A percentile compares a stretch with the other conserved stretches of the same genome.
Evolutionary conservation across 53 echinoderm and acorn worm species (phyloP).

Genomic region (Mesocentrotus franciscanus): DNA sequence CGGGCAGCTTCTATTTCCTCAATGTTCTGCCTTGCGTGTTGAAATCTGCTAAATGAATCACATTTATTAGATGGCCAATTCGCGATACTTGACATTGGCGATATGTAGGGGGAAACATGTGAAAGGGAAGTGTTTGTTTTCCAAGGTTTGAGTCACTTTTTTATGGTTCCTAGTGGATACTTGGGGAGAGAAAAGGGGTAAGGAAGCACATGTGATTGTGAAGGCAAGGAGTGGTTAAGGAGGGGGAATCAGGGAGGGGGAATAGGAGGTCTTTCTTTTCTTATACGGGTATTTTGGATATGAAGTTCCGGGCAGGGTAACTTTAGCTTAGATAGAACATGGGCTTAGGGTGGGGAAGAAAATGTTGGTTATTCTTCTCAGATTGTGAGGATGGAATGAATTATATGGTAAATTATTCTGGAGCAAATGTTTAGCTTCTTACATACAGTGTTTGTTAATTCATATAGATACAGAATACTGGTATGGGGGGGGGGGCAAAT

Average conservation of each 20-base stretch:
- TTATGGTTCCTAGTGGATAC: constrained; percentile 26
- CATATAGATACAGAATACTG: too few relatives aligned
- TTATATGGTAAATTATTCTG: too few relatives aligned
- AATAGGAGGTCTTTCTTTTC: background rate
- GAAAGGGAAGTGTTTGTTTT: constrained; percentile 10
- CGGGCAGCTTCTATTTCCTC: background rate
- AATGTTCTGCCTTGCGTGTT: background rate
- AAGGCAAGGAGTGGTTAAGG: constrained; percentile 13
- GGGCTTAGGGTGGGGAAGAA: too few relatives aligned
- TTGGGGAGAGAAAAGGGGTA: background rate
- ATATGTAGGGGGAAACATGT: constrained; percentile 3
- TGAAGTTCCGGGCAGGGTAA: too few relatives aligned
- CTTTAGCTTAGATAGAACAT: too few relatives aligned
- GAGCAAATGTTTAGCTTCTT: too few relatives aligned
- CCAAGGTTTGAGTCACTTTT: constrained; percentile 27
- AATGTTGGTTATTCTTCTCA: too few relatives aligned
- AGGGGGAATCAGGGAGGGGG: background rate
- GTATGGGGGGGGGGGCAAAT: too few relatives aligned
- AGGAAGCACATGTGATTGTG: background rate
- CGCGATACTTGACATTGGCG: background rate
- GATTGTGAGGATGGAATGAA: too few relatives aligned
- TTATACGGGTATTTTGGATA: too few relatives aligned
- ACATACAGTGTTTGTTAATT: too few relatives aligned
- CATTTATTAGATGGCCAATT: background rate
- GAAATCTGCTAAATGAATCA: background rate